Evolutionary conservation across 2,113 vertebrate species (phyloP), one percentile per base, ranked within the genome.

Genomic region (Eclectus roratus): DNA sequence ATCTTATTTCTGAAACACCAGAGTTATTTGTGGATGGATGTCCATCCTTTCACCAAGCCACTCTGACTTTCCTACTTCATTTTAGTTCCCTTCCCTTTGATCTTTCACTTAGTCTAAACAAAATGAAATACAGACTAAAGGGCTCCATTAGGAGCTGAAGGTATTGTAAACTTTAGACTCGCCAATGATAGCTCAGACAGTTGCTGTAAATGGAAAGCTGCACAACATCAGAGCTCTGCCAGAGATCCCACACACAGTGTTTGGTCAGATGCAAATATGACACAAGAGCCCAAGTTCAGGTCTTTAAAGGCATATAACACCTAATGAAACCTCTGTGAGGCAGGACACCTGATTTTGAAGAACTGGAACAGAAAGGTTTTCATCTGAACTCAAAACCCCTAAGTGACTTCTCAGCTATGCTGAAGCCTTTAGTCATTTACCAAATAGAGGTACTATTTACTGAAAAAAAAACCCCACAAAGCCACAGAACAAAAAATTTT

Each of bases 191-290:
- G 21, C 6, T 65, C 64, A 29, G 46, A 3, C 2, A 1, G 25
- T 2, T n/a, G 33, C 33, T 33, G 6, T 29, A 29, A 43, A 13
- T 0, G 7, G 29, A 82, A 20, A 35, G 23, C 6, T 80, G 33
- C 18, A n/a, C 11, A 63, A 23, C 33, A 29, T 6, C 52, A 47
- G 43, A 68, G 17, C 28, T 63, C 73, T 72, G 21, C 23, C 58
- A n/a, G 17, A 23, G 11, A 49, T 39, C 39, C n/a, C 44, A 52
- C 11, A 6, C 0, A 0, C 4, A 0, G 7, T 10, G 3, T 17
- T 9, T 5, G n/a, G 8, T 39, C 29, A 72, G 64, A 35, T 24
- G 33, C 33, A 58, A 35, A 58, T 25, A 13, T 20, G 3, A n/a
- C 4, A 1, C 28, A 56, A 66, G 17, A 56, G 31, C 13, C 10